A percentile compares a stretch with the other conserved stretches of the same genome.
Evolutionary conservation across 2,797 vertebrate species (phyloP).

Genomic region (Etheostoma nigrum): DNA sequence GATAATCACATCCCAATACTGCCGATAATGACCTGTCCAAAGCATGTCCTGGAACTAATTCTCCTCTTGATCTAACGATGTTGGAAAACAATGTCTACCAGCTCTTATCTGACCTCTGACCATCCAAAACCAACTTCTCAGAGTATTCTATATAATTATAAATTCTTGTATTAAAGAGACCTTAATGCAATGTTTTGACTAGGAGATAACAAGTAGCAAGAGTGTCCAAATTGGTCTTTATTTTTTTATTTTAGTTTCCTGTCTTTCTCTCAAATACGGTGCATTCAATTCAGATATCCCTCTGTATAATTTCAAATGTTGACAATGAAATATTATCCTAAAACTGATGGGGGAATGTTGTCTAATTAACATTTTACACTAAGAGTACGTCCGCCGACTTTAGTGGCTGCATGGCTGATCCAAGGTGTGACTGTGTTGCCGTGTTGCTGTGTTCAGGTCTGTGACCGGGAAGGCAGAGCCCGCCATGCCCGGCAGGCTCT

Average conservation of each 20-base stretch:
- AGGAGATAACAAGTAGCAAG: neutral
- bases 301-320: neutral
- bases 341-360: neutral
- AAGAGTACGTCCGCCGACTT: neutral
- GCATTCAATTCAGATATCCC: neutral
- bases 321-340: neutral
- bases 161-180: neutral
- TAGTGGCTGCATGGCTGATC: neutral
- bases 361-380: neutral
- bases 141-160: neutral
- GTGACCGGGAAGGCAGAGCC: conserved; percentile 99
- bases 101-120: conserved; percentile 29
- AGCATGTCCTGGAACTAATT: conserved; percentile 66
- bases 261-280: neutral
- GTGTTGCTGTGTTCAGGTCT: conserved; percentile 87
- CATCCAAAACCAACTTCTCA: neutral
- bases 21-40: conserved; percentile 68
- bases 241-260: neutral
- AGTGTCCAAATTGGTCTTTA: neutral
- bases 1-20: conserved; percentile 70
- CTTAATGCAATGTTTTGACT: neutral
- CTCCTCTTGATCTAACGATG: conserved; percentile 48
- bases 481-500: conserved; percentile 96
- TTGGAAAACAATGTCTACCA: conserved; percentile 42
- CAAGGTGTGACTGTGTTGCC: conserved; percentile 28